Evolutionary conservation across 2,113 vertebrate genomes (phyloP).

Genomic region (Antechinus flavipes): DNA sequence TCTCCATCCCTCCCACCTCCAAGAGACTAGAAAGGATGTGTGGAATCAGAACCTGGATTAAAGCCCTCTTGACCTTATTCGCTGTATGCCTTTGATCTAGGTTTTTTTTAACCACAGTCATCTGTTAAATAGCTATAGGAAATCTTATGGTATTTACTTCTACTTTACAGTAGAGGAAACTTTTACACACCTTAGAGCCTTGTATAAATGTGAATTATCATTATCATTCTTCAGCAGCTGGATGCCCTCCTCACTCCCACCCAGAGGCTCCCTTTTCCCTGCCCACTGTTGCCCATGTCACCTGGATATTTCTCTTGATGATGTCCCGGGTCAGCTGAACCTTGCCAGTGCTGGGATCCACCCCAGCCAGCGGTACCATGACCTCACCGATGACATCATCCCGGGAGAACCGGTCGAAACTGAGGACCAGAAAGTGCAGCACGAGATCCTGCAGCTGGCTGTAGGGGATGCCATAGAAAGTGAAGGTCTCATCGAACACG

Average conservation of each 20-base stretch:
- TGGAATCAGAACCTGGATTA: neutral
- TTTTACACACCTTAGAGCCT: neutral
- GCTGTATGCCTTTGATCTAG: neutral
- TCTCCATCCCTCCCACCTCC: neutral
- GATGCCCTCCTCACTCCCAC: neutral
- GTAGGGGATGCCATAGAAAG: slow-evolving; percentile 96
- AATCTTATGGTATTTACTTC: neutral
- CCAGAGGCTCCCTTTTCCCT: neutral
- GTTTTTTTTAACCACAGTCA: neutral
- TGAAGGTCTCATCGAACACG: slow-evolving; percentile 97
- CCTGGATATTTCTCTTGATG: slow-evolving; percentile 96
- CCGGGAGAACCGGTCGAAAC: slow-evolving; percentile 96
- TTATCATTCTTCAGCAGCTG: neutral
- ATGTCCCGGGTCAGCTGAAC: slow-evolving; percentile 95
- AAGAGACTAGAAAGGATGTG: neutral
- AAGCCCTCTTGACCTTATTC: neutral
- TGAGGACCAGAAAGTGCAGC: slow-evolving; percentile 96
- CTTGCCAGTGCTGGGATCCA: slow-evolving; percentile 95
- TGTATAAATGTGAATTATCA: neutral
- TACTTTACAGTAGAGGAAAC: neutral
- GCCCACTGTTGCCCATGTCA: slow-evolving; percentile 71
- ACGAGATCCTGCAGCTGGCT: slow-evolving; percentile 95
- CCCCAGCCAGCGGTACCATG: slow-evolving; percentile 93
- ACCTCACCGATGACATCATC: slow-evolving; percentile 97
- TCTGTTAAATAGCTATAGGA: neutral